A percentile compares a stretch with the other conserved stretches of the same genome.
Evolutionary conservation across 1,140 invertebrate species (phyloP).

Genomic region (Frieseomelitta varia): DNA sequence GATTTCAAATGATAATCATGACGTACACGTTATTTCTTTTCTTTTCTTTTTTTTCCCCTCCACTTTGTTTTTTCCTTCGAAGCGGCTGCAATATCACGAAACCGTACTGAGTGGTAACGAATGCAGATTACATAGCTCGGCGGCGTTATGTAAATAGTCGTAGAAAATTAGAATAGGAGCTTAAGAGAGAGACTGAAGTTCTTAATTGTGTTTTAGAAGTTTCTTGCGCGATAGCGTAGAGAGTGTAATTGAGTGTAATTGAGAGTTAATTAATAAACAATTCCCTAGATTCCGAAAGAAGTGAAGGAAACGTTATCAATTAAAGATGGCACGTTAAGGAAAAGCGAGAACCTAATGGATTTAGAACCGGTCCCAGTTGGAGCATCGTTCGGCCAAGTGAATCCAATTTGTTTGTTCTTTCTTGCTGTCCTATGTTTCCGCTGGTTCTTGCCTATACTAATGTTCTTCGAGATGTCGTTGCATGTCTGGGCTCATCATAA

Average conservation of each 20-base stretch:
- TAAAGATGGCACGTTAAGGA: slow-evolving; percentile 52
- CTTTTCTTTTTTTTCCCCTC: no score
- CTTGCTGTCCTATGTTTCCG: slow-evolving; percentile 74
- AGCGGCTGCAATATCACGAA: background rate
- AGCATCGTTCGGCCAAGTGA: slow-evolving; percentile 73
- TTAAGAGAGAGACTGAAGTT: background rate
- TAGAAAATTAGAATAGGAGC: background rate
- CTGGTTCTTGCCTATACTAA: slow-evolving; percentile 72
- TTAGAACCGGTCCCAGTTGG: slow-evolving; percentile 69
- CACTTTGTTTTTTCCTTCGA: no score
- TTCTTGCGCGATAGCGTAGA: background rate
- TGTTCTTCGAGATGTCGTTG: slow-evolving; percentile 76
- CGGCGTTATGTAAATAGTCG: background rate
- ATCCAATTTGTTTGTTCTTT: slow-evolving; percentile 75
- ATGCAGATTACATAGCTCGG: background rate
- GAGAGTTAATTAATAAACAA: slow-evolving; percentile 16
- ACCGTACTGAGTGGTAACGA: no score
- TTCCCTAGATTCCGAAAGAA: slow-evolving; percentile 74
- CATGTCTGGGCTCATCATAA: slow-evolving; percentile 84
- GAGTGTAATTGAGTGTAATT: background rate
- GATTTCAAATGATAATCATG: background rate
- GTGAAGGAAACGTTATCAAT: slow-evolving; percentile 63
- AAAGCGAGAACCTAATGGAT: slow-evolving; percentile 53
- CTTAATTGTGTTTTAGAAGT: background rate
- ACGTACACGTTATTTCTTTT: background rate